Conservation (phyloP, 1,140 invertebrate genomes). For the Eurytemora carolleeae region DNA sequence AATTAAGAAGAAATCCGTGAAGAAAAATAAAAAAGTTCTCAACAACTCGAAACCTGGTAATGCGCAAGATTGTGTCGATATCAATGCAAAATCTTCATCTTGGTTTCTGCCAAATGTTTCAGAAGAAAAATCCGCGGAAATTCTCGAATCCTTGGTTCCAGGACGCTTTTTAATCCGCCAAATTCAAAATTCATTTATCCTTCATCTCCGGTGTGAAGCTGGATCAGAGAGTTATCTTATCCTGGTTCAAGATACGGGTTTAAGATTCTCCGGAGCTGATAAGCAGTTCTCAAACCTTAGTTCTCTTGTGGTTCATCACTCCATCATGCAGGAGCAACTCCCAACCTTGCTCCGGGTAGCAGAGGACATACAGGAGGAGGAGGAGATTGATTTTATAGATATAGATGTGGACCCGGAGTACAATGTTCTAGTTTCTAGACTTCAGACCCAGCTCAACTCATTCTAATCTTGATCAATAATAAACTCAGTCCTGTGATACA, state of each 20-base stretch:
- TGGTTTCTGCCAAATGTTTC: neutral
- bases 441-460: too few relatives aligned
- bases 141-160: neutral
- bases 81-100: neutral
- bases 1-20: neutral
- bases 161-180: neutral
- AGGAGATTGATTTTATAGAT: neutral
- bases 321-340: neutral
- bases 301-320: neutral
- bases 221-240: neutral
- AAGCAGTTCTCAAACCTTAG: neutral
- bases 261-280: neutral
- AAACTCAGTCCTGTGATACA: too few relatives aligned
- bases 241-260: neutral
- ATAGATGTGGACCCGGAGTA: neutral
- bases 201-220: neutral
- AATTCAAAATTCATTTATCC: neutral
- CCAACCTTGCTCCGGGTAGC: neutral
- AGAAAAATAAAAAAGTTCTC: neutral
- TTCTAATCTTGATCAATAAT: too few relatives aligned
- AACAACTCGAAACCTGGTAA: neutral
- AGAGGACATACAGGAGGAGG: neutral
- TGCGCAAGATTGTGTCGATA: neutral
- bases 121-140: neutral
- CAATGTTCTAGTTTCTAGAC: neutral